A percentile compares a stretch with the other conserved stretches of the same genome.
Conservation (phyloP, 2,113 vertebrate species). For the Aramus guarauna region DNA sequence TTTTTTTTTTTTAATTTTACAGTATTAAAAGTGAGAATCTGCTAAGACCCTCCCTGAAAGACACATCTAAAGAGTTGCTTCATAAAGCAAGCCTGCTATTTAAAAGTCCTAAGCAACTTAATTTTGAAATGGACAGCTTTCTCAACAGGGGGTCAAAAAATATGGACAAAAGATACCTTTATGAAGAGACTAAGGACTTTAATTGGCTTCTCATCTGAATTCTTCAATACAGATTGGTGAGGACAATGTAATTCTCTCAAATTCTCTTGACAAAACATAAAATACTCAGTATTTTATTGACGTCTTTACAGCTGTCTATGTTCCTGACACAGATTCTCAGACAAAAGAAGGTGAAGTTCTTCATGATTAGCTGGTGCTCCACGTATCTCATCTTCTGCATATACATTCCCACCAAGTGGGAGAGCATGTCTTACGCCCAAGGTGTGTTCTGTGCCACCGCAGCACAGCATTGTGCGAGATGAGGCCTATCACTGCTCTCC, state of each 20-base stretch:
- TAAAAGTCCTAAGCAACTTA: background rate
- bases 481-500: background rate
- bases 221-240: background rate
- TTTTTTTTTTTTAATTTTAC: background rate
- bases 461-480: background rate
- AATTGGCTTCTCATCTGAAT: background rate
- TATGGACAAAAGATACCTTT: background rate
- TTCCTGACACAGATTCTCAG: background rate
- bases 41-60: background rate
- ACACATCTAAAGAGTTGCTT: background rate
- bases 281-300: background rate
- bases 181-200: background rate
- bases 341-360: background rate
- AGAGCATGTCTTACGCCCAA: background rate
- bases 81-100: background rate
- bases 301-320: background rate
- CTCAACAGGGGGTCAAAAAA: background rate
- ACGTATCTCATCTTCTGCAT: background rate
- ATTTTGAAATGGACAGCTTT: background rate
- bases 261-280: background rate
- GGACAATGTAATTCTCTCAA: background rate
- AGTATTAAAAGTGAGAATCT: background rate
- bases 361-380: background rate
- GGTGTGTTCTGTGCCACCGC: too few species aligned
- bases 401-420: background rate